Conservation (phyloP, 2,888 invertebrate species). For the Acrobasis suavella region DNA sequence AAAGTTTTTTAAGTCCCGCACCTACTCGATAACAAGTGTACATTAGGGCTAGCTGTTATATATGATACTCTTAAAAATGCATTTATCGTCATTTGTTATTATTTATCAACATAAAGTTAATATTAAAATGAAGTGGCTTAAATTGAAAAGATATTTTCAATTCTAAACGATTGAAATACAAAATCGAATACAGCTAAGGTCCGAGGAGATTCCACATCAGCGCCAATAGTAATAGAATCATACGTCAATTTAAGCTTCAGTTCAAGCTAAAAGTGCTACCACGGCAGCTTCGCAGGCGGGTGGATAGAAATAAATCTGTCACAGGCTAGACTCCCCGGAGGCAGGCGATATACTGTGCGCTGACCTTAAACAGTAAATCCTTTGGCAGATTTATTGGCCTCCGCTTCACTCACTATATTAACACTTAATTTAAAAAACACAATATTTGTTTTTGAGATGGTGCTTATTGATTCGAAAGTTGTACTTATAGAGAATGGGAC, state of each 20-base stretch:
- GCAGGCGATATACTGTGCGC: slow-evolving; percentile 8
- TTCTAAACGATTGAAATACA: not conserved
- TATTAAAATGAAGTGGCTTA: no score
- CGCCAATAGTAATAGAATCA: slow-evolving; percentile 4
- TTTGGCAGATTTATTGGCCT: slow-evolving; percentile 8
- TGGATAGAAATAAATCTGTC: slow-evolving; percentile 15
- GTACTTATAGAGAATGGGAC: no score
- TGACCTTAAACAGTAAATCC: slow-evolving; percentile 19
- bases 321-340: slow-evolving; percentile 10
- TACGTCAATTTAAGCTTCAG: slow-evolving; percentile 1
- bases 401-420: slow-evolving; percentile 7
- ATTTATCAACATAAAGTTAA: no score
- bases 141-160: not conserved
- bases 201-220: not conserved
- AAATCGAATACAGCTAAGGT: no score
- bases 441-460: no score
- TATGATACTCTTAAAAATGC: no score
- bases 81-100: no score
- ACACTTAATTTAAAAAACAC: slow-evolving; percentile 4
- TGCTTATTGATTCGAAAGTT: no score
- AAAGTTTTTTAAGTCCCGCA: no score
- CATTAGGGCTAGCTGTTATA: no score
- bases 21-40: no score
- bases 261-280: not conserved
- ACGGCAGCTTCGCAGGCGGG: slow-evolving; percentile 8